Base-by-base conservation (phyloP, 2,888 invertebrate genomes). In the Philhelius pedissequus region DNA sequence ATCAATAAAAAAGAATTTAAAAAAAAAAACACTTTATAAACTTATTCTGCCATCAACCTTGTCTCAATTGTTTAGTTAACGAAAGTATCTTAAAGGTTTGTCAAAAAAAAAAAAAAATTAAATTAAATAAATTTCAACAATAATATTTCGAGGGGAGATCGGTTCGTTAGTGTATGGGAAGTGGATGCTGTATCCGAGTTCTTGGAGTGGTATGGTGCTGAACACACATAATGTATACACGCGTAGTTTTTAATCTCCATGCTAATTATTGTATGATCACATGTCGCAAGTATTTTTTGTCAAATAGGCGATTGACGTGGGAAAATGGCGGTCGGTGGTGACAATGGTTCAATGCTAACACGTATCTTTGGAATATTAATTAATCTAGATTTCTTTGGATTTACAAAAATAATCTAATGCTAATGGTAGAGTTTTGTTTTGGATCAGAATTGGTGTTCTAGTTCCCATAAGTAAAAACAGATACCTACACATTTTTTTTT, bases 241-340 rank as follows among this genome's bases (percentile, higher is more conserved):
- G 40, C 32, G 75, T 56, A 73, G 62, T 70, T 70, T 70, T 79
- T 58, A 52, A 70, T 84, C 58, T 60, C 11, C 50, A 75, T 83
- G 79, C 79, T 80, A 84, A 79, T 84, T 73, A 7, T 40, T 79
- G 69, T 68, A 79, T 83, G 83, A 83, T 83, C 83, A 52, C 83
- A 83, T 79, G 74, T 74, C 56, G 20, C 56, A 79, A 69, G 75
- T 70, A 84, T 83, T 60, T 66, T 38, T 83, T 30, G 73, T 56
- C 32, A 20, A 35, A 35, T 78, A 54, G 43, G 35, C 66, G 54
- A 73, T 56, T 8, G 32, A 83, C 73, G 78, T 83, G 82, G 79
- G 78, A 83, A 83, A 70, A 50, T 58, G 40, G 32, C 56, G 56
- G 32, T 70, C 52, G 40, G 32, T 35, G 56, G 32, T 70, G 80